A percentile compares a stretch with the other conserved stretches of the same genome.
Evolutionary conservation across 2,888 invertebrate species (phyloP).

Genomic region (Anagyrus pseudococci): DNA sequence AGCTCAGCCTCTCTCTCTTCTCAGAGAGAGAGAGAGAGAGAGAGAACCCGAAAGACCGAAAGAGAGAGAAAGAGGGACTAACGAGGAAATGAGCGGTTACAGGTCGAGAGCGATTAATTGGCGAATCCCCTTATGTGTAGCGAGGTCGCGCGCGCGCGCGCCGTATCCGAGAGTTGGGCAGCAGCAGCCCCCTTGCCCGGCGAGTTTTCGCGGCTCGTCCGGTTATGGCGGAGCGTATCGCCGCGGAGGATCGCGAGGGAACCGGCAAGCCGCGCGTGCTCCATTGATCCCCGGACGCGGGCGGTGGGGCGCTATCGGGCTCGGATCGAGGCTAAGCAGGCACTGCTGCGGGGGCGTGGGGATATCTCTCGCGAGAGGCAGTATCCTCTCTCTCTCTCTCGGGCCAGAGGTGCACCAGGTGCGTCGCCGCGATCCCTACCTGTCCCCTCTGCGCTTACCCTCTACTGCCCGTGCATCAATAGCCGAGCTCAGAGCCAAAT

Average conservation of each 20-base stretch:
- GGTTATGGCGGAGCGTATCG: conserved; percentile 33
- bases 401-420: no score
- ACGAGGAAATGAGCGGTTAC: conserved; percentile 35
- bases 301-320: no score
- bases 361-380: no score
- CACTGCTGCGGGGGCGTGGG: no score
- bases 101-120: conserved; percentile 35
- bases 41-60: not conserved
- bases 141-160: conserved; percentile 40
- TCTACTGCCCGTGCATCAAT: no score
- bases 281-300: conserved; percentile 24
- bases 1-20: no score
- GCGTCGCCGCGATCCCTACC: no score
- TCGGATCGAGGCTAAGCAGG: not conserved
- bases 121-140: conserved; percentile 8
- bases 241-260: conserved; percentile 28
- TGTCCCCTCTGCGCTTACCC: no score
- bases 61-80: conserved; percentile 5
- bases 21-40: not conserved
- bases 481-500: conserved; percentile 17
- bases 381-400: no score
- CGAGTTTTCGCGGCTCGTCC: conserved; percentile 39
- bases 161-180: no score
- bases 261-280: conserved; percentile 14
- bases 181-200: no score